These are phyloP conservation scores for Cepphus grylle DNA, from an alignment of 2,113 vertebrate species.

Conservation along the genomic window DNA sequence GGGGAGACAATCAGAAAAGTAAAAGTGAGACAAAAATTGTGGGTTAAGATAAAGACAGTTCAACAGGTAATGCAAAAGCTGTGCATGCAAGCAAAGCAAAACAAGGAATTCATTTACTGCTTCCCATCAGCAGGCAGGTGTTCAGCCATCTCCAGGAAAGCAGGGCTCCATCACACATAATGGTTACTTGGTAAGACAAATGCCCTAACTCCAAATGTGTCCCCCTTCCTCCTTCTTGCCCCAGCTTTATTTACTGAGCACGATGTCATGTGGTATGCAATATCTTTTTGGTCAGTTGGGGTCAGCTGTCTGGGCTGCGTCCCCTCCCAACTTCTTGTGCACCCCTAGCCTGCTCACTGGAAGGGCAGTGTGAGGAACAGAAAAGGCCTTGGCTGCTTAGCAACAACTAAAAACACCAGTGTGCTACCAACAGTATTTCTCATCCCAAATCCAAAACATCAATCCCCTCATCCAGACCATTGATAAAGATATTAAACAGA, in stretches of 20 bases:
- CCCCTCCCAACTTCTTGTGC: not conserved
- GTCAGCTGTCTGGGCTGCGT: not conserved
- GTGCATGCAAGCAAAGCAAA: accelerated
- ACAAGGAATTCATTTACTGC: not conserved
- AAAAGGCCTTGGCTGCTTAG: not conserved
- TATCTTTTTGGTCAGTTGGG: not conserved
- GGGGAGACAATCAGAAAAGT: not conserved
- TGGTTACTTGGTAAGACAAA: not conserved
- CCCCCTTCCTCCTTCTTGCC: not conserved
- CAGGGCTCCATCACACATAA: accelerated
- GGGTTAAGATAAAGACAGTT: not conserved
- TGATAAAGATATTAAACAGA: not conserved
- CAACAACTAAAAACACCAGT: not conserved
- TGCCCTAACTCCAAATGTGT: accelerated
- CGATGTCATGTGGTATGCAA: not conserved
- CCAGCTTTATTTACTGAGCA: not conserved
- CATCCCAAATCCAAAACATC: not conserved
- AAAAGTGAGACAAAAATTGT: not conserved
- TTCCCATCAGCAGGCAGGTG: not conserved
- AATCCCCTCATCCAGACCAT: not conserved
- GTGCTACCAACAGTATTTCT: not conserved
- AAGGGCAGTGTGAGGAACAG: not conserved
- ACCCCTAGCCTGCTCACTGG: not conserved
- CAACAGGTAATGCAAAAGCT: not conserved
- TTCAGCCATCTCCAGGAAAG: not conserved